Base-by-base conservation (phyloP, 2,888 invertebrate species). In the Neoscelio sp. region DNA sequence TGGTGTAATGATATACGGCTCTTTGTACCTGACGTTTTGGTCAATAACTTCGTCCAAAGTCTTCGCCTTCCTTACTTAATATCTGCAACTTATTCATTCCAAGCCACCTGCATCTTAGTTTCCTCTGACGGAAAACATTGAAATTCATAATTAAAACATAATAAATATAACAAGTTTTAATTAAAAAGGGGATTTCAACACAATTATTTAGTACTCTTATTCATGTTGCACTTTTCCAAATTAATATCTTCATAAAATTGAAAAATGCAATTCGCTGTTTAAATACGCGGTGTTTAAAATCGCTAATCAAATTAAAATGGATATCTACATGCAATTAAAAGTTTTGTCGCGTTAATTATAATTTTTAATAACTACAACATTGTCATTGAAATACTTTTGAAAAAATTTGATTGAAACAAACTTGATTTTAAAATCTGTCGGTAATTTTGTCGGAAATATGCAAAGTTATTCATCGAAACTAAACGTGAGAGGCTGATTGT, bases 401-500 rank as follows among this genome's bases (percentile, higher is more conserved):
- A 52, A 65, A 52, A 33, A 56, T 68, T 68, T 48, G 7, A 17
- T 26, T 64, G 12, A 44, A 56, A 40, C 23, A 52, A 67, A 30
- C 17, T 42, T 15, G 42, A 44, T 67, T 42, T 17, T 30, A 33
- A 65, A 56, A 68, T 35, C 33, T 48, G 20, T 58, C 58, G 48
- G 48, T 68, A 68, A 58, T 68, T 20, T 48, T 58, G 56, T 48
- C 5, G 17, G 23, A 20, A 42, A 60, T 70, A 70, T 70, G 70
- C 35, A 70, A 60, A 70, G 38, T 40, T 70, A 70, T 70, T 70
- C 70, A 70, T 60, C 17, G 60, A 70, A 70, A 70, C 56, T 50
- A 50, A 70, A 70, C 50, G 42, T 56, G 33, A 35, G 7, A 40
- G 18, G 30, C 60, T 42, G 58, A 60, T 60, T 50, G 50, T 70